Evolutionary conservation across 23 tunicate species (phyloP), one percentile per base, ranked within the genome.

Genomic region (Clavelina lepadiformis): DNA sequence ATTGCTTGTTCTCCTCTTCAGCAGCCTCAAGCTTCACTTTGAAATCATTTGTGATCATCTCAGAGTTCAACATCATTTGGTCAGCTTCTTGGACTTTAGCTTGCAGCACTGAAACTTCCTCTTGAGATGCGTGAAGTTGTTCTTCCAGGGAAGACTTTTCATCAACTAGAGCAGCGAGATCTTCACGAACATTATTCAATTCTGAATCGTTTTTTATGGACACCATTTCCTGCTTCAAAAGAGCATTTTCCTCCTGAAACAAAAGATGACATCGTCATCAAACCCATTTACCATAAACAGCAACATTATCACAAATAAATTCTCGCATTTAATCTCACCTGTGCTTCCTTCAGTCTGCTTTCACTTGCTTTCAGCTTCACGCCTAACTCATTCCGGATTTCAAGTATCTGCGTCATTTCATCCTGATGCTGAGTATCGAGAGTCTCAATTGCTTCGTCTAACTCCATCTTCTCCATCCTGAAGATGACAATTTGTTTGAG

Each of bases 351-450:
- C 2, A 73, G 35, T 3, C 60, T 23, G 29, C 19, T 2, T 3
- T 31, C 68, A n/a, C 18, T 3, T 1, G 27, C 36, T 46, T 67
- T 67, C 33, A 79, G 32, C 51, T 86, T 47, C 7, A 56, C 29
- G 3, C 58, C 41, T 1, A 68, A 57, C n/a, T 80, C 78, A 1
- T 74, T 46, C 50, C 88, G 45, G 22, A 88, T 76, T 8, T 18
- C n/a, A 2, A 88, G 71, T 13, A 88, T 25, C 46, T 88, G 73
- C 2, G 30, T 38, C 88, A 88, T 80, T 44, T 88, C 96, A 0
- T 60, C 88, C 6, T 80, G 87, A 68, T 88, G 96, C 37, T 88
- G 96, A 0, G 69, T 29, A 57, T 88, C 96, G 58, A 88, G 60
- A 31, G 69, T 49, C 29, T 73, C 88, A 7, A 88, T 46, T 1